A percentile compares a stretch with the other conserved stretches of the same genome.
phyloP scores from a whole-genome alignment of 2,888 invertebrate species.

The Sesia apiformis region DNA sequence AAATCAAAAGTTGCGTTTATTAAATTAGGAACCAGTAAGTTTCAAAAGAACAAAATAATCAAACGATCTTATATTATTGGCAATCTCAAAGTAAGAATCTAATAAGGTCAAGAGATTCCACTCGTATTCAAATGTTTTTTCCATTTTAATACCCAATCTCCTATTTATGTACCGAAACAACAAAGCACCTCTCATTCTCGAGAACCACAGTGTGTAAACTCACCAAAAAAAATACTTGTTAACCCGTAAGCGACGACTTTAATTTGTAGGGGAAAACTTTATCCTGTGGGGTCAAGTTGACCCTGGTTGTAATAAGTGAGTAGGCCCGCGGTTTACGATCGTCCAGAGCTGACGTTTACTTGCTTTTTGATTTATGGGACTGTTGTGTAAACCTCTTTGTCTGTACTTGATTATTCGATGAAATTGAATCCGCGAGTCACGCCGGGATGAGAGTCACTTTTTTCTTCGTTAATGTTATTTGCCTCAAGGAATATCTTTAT shows the following conservation, averaged over 20 bases:
- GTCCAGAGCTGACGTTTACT: conserved; percentile 51
- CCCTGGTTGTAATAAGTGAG: conserved; percentile 13
- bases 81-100: too few species aligned
- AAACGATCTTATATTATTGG: too few species aligned
- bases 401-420: conserved; percentile 34
- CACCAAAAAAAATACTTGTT: too few species aligned
- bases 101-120: conserved; percentile 18
- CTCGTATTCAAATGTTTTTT: conserved; percentile 33
- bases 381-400: conserved; percentile 25
- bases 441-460: conserved; percentile 13
- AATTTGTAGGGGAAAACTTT: background rate
- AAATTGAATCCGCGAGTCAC: conserved; percentile 23
- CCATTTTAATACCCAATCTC: conserved; percentile 34
- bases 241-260: too few species aligned
- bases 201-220: too few species aligned
- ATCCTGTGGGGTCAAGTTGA: conserved; percentile 9
- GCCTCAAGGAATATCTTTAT: conserved; percentile 18
- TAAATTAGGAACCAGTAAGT: too few species aligned
- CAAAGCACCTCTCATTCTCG: too few species aligned
- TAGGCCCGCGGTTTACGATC: conserved; percentile 34
- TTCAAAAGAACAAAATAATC: too few species aligned
- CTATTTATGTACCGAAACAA: conserved; percentile 7
- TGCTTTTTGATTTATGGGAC: conserved; percentile 45
- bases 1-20: too few species aligned
- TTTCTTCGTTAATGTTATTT: conserved; percentile 29